phyloP scores from a whole-genome alignment of 2,797 vertebrate genomes.

The Acanthiza pusilla region DNA sequence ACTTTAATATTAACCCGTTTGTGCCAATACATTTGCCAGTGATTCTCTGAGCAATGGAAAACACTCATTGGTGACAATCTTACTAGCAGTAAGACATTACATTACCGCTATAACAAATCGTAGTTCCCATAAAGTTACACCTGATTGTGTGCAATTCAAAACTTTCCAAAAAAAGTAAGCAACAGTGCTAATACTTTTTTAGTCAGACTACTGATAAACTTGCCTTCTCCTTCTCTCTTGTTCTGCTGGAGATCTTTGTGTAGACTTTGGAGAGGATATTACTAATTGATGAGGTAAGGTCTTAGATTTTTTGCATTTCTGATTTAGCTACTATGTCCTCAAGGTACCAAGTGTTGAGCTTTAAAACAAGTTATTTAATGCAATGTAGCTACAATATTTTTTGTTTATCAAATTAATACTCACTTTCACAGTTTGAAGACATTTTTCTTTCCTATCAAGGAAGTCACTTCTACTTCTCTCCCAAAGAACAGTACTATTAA shows the following conservation, averaged over 20 bases:
- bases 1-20: neutral
- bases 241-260: neutral
- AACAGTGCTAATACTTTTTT: neutral
- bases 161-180: neutral
- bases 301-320: neutral
- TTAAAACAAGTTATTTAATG: neutral
- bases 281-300: neutral
- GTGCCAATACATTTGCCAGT: neutral
- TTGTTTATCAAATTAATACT: neutral
- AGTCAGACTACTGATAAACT: neutral
- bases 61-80: neutral
- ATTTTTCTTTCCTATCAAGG: neutral
- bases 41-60: neutral
- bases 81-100: neutral
- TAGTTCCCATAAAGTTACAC: neutral
- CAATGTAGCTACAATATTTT: neutral
- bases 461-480: neutral
- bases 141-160: neutral
- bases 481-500: neutral
- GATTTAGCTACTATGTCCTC: neutral
- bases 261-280: neutral
- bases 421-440: neutral
- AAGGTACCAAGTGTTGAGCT: neutral
- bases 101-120: neutral
- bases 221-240: neutral